These are phyloP conservation scores for Apocrypta bakeri DNA, from an alignment of 1,140 invertebrate genomes.

Conservation along the genomic window DNA sequence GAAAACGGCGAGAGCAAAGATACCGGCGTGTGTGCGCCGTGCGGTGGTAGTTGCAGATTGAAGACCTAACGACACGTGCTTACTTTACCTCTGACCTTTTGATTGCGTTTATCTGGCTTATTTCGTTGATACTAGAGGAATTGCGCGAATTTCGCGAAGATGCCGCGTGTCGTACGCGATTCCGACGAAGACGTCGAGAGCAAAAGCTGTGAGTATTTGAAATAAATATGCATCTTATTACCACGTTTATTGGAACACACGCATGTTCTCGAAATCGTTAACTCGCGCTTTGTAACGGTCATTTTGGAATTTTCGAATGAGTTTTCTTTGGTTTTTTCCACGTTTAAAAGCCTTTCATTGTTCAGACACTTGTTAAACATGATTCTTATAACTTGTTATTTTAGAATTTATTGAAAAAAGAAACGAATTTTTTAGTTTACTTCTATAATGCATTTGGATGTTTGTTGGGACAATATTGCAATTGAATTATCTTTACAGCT, in stretches of 20 bases:
- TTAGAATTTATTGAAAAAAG: no score
- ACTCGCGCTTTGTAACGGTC: slow-evolving; percentile 49
- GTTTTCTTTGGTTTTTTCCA: not conserved
- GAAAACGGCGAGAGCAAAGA: not conserved
- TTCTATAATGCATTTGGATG: no score
- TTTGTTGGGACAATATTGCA: not conserved
- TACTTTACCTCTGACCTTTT: slow-evolving; percentile 33
- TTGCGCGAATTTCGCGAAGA: slow-evolving; percentile 40
- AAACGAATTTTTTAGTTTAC: no score
- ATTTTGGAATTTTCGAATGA: not conserved
- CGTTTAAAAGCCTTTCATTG: not conserved
- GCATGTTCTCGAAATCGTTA: not conserved
- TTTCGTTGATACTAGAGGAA: not conserved
- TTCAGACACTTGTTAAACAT: not conserved
- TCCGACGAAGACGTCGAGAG: slow-evolving; percentile 57
- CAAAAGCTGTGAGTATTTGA: slow-evolving; percentile 57
- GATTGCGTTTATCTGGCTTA: not conserved
- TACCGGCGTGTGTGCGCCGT: not conserved
- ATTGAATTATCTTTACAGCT: slow-evolving; percentile 5
- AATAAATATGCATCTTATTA: not conserved
- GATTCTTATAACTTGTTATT: not conserved
- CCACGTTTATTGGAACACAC: not conserved
- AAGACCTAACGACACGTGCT: slow-evolving; percentile 31
- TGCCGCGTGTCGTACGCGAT: slow-evolving; percentile 58
- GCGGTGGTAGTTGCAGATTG: slow-evolving; percentile 1